Base-by-base conservation (phyloP, 2,888 invertebrate species). In the Carterocephalus palaemon region DNA sequence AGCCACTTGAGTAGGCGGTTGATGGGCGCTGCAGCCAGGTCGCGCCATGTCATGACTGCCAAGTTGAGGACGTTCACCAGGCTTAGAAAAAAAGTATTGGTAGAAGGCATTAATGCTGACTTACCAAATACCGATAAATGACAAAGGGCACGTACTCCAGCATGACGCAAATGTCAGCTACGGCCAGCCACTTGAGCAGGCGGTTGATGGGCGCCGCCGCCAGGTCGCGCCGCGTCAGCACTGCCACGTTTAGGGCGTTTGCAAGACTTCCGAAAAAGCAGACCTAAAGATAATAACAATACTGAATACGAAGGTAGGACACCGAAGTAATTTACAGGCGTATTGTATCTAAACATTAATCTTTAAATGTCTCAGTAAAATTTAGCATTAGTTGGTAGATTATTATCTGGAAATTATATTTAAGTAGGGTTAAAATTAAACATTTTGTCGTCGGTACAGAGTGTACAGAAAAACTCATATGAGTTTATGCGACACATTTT, bases 161-260 rank as follows among this genome's bases (percentile, higher is more conserved):
- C 92, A 97, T 97, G n/a, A 97, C 94, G 56, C 95, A 89, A 80
- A 96, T 91, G 72, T 97, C 97, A 0, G 95, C 94, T 0, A 95
- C 93, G 0, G 97, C 96, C 43, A 97, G 75, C 73, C 93, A 92
- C 52, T 94, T 95, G 33, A 97, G 88, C 40, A 97, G 93, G 26
- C 93, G 88, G 76, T 97, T 97, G 57, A 96, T 96, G 1, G 96
- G 95, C 0, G 95, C 93, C 42, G 90, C 89, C 8, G 92, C 90
- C 88, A 96, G 89, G 67, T 94, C 93, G 48, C 93, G 92, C 37
- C 94, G 88, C 6, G 96, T 94, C 52, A 97, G 84, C 0, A 97
- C 95, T 0, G 94, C 92, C 47, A 97, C 93, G 75, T 96, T 97
- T 57, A 96, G 79, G 5, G 94, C 88, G 67, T 97, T 97, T 7